Evolutionary conservation across 2,113 vertebrate species (phyloP), one percentile per base, ranked within the genome.

Genomic region (Vidua macroura): DNA sequence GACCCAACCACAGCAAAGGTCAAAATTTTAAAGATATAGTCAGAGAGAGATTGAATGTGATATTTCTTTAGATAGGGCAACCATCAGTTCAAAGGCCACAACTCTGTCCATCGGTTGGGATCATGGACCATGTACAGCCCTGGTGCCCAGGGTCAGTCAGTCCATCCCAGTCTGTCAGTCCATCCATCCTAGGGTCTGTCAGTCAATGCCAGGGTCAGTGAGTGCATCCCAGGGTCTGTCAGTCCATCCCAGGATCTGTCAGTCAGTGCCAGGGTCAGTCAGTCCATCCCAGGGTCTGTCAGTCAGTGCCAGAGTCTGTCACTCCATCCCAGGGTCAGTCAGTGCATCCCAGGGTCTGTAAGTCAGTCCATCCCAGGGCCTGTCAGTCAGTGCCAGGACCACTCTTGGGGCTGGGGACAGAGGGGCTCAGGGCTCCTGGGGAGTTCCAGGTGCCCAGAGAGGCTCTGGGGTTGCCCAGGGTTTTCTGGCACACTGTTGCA

Each of bases 51-150:
- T n/a, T 48, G 10, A 1, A 30, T 19, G 5, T 35, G 35, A 11
- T 21, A 7, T 39, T 48, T 35, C 46, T 44, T 62, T 44, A 44
- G 25, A 16, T 10, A 10, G 31, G 15, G 7, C 15, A 60, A 3
- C 24, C 37, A 35, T 31, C 10, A 43, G 6, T 30, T 60, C 46
- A 52, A 72, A 62, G 37, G 2, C 31, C 67, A 35, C 0, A 0
- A 31, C 31, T 60, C 66, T 52, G 66, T 60, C 37, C 24, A 3
- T 6, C 51, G 12, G 4, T 51, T 82, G 35, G 12, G 55, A 43
- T 82, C 55, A n/a, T n/a, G 35, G 24, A 15, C 12, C 0, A 0
- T 23, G 44, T 18, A 7, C 15, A 15, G 31, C 19, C 53, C n/a
- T 37, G 58, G 44, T 49, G 21, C 39, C 27, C 55, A 69, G 79